Evolutionary conservation across 2,113 vertebrate genomes (phyloP), one percentile per base, ranked within the genome.

Genomic region (Oreocharis arfaki): DNA sequence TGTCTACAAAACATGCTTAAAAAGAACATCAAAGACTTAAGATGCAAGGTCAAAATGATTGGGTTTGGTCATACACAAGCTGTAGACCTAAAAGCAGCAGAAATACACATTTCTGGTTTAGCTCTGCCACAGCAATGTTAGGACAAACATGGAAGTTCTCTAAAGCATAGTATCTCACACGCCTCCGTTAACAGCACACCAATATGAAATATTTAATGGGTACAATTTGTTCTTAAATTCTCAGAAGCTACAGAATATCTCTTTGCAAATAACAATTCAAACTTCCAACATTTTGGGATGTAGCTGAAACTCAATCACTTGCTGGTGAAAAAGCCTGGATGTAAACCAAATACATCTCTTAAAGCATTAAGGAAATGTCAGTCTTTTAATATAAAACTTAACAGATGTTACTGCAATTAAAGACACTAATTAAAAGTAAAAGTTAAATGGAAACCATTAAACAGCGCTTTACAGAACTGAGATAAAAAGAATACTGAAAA

Each of bases 341-440:
- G 35, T 22, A 89, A 95, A 89, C 22, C 47, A 95, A 78, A 79
- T 9, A 70, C 4, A 68, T 28, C 33, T 2, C 1, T 42, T 50
- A 81, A 63, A 37, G 50, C 32, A 78, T 9, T 1, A 11, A 87
- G 33, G 19, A 68, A 92, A 80, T 59, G 89, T 67, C 37, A 70
- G 15, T 37, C 63, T 92, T 92, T 86, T 64, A 93, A 84, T 47
- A 18, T 23, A 82, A 89, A 67, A 75, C 49, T 80, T 86, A 80
- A 46, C 57, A 91, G 81, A 82, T 87, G 87, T 79, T 79, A 71
- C 46, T 53, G 47, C 14, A 87, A 89, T 82, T 84, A 87, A 94
- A 93, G 41, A 71, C 32, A 52, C 2, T 56, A 77, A 89, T 91
- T 87, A 92, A 94, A 87, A 79, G 10, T 2, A 82, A 27, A 71